Evolutionary conservation across 2,113 vertebrate genomes (phyloP), one percentile per base, ranked within the genome.

Genomic region (Misgurnus mizolepis): DNA sequence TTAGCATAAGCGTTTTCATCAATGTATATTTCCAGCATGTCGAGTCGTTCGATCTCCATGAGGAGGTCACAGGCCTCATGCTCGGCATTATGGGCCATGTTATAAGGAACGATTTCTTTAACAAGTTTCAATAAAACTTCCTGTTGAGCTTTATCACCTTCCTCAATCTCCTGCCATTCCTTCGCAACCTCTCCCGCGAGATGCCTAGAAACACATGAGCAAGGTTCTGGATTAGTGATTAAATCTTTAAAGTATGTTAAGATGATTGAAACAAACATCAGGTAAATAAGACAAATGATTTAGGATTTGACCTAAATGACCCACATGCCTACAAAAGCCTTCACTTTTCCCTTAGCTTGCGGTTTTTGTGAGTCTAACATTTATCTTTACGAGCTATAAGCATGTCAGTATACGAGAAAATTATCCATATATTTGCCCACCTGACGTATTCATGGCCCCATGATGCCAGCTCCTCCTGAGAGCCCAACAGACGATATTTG

Each of bases 391-490:
- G 1, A 27, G 27, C 27, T 27, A 27, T 27, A 27, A 27, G 27
- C 27, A 27, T 27, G 27, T 27, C 27, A 27, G 27, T 1, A 27
- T 47, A 8, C 2, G 6, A 6, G 45, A 8, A 10, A 47, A 47
- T 2, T 47, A 7, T 47, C 45, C 45, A 2, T 55, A 5, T 55
- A 15, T 17, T 4, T 4, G 45, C 7, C 1, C 77, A 96, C 95
- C 95, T 95, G 86, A 99, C 97, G 0, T 99, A 99, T 89, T 99
- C 97, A 17, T 99, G 98, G 2, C 98, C 98, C 98, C 97, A 99
- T 0, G 98, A 99, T 0, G 96, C 96, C 87, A 99, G 87, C 86
- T 98, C 96, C 86, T 99, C 97, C 86, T 99, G 97, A 11, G 97
- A 99, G 40, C 98, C 97, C 68, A 96, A 88, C 58, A 99, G 91